Evolutionary conservation across 1,140 invertebrate genomes (phyloP).

Genomic region (Drosophila grimshawi): DNA sequence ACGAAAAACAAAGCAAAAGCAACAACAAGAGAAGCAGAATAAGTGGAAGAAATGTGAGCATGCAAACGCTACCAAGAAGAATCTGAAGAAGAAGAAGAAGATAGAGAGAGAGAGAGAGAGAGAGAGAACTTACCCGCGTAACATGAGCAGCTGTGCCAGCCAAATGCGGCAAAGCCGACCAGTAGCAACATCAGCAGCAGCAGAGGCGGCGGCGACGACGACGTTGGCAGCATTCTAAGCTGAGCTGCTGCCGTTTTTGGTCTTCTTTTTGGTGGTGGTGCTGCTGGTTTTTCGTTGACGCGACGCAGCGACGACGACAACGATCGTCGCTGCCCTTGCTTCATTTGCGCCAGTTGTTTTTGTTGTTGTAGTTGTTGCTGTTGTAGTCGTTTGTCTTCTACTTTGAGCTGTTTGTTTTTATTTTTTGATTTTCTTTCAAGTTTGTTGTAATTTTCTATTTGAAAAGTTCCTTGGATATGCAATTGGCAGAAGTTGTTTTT

Average conservation of each 20-base stretch:
- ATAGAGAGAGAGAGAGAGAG: slow-evolving; percentile 16
- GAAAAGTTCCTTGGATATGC: slow-evolving; percentile 13
- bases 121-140: slow-evolving; percentile 75
- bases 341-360: slow-evolving; percentile 66
- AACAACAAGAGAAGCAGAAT: slow-evolving; percentile 17
- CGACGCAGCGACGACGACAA: slow-evolving; percentile 77
- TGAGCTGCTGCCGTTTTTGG: slow-evolving; percentile 25
- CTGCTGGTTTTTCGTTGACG: slow-evolving; percentile 41
- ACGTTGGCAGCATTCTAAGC: slow-evolving; percentile 57
- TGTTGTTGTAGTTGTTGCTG: slow-evolving; percentile 24
- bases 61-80: not conserved
- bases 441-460: slow-evolving; percentile 16
- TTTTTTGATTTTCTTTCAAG: slow-evolving; percentile 1
- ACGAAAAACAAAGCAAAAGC: slow-evolving; percentile 24
- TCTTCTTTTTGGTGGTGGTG: slow-evolving; percentile 34
- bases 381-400: slow-evolving; percentile 5
- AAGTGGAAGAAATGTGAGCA: slow-evolving; percentile 24
- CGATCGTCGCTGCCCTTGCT: slow-evolving; percentile 63
- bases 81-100: not conserved
- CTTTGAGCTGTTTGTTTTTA: slow-evolving; percentile 24
- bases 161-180: slow-evolving; percentile 38
- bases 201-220: slow-evolving; percentile 34
- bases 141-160: slow-evolving; percentile 75
- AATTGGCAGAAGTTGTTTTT: slow-evolving; percentile 40
- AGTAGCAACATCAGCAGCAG: slow-evolving; percentile 55